Conservation (phyloP, 2,113 vertebrate genomes). For the Potamarius usumacintae region DNA sequence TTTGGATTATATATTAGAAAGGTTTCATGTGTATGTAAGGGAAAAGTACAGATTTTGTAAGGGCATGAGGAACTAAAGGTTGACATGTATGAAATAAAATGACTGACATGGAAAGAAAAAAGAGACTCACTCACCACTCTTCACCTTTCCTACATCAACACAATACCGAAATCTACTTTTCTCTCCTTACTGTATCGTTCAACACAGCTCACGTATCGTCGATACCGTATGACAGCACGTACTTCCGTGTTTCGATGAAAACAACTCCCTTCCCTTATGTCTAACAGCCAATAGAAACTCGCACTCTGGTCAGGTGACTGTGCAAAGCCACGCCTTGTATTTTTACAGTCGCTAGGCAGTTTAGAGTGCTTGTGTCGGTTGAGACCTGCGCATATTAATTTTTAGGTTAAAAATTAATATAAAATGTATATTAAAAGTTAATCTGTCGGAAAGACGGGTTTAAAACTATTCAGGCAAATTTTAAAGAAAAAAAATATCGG, state of each 20-base stretch:
- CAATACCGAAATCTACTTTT: background rate
- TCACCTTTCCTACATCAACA: slow-evolving; percentile 7
- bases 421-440: no score
- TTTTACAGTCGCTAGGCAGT: slow-evolving; percentile 62
- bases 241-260: slow-evolving; percentile 66
- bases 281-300: slow-evolving; percentile 57
- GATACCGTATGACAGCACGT: background rate
- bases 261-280: slow-evolving; percentile 56
- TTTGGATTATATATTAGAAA: no score
- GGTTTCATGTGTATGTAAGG: no score
- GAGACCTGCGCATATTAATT: no score
- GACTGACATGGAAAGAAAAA: background rate
- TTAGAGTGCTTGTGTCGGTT: no score
- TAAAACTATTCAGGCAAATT: background rate
- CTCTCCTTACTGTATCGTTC: background rate
- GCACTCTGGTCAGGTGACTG: slow-evolving; percentile 57
- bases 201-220: no score
- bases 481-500: no score
- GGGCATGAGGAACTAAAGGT: no score
- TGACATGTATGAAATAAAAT: background rate
- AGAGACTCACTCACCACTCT: slow-evolving; percentile 57
- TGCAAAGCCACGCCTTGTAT: slow-evolving; percentile 43
- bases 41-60: no score
- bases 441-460: background rate
- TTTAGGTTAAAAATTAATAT: no score